Evolutionary conservation across 2,888 invertebrate species (phyloP).

Genomic region (Pseudococcus longispinus): DNA sequence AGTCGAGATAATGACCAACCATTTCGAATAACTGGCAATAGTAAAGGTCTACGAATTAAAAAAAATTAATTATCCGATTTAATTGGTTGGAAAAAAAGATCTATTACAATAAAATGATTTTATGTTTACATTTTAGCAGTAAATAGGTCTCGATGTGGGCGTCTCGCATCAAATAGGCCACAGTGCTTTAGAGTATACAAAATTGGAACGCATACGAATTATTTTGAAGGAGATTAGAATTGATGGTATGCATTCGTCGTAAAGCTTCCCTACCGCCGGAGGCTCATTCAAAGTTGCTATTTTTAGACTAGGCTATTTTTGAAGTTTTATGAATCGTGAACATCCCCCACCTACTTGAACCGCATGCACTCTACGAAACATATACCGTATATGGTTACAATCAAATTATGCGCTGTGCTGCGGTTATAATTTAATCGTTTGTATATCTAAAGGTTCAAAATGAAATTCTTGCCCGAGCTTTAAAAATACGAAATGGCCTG

Average conservation of each 20-base stretch:
- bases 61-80: background rate
- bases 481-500: background rate
- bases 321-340: constrained; percentile 38
- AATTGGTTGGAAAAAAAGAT: background rate
- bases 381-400: constrained; percentile 48
- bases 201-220: constrained; percentile 43
- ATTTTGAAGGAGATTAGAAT: constrained; percentile 37
- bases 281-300: constrained; percentile 37
- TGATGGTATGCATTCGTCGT: background rate
- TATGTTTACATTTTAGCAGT: background rate
- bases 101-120: background rate
- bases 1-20: background rate
- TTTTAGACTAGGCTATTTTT: constrained; percentile 47
- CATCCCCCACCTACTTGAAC: constrained; percentile 45
- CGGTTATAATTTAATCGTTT: background rate
- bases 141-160: background rate
- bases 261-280: background rate
- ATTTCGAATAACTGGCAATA: too few species aligned
- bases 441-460: background rate
- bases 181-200: background rate
- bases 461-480: background rate
- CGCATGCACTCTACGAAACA: constrained; percentile 7
- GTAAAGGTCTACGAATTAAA: background rate
- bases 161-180: background rate
- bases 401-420: background rate